Percentiles rank a stretch among this genome's conserved stretches.
phyloP scores from a whole-genome alignment of 2,888 invertebrate species.

The Pegoplata infirma region DNA sequence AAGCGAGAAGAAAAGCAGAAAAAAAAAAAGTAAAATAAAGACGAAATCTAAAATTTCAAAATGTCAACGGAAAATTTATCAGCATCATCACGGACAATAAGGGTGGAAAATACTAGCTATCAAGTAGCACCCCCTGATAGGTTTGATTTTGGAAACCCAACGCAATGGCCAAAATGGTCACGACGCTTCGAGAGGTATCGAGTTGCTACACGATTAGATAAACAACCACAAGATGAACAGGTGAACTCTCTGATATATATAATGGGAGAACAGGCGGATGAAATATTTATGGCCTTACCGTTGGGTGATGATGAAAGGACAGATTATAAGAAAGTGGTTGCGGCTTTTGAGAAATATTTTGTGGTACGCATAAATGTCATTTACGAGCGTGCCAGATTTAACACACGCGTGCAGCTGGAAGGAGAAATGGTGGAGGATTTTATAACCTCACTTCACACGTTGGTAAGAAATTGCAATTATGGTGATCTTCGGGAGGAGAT shows the following conservation, averaged over 20 bases:
- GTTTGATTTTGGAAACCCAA: conserved; percentile 14
- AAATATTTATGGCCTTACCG: conserved; percentile 21
- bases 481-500: conserved; percentile 30
- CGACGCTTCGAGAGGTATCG: neutral
- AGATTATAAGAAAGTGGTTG: conserved; percentile 13
- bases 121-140: conserved; percentile 6
- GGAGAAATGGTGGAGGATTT: conserved; percentile 45
- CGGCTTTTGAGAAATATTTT: conserved; percentile 38
- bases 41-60: no score
- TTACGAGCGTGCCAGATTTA: conserved; percentile 46
- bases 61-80: no score
- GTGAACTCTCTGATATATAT: conserved; percentile 2
- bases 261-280: conserved; percentile 4
- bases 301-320: conserved; percentile 8
- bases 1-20: no score
- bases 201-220: neutral
- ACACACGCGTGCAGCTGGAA: conserved; percentile 31
- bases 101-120: neutral
- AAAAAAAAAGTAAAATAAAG: no score
- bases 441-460: conserved; percentile 29
- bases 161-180: conserved; percentile 16
- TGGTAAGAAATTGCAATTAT: conserved; percentile 37
- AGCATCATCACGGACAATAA: neutral
- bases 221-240: conserved; percentile 1
- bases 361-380: conserved; percentile 33